phyloP scores from a whole-genome alignment of 2,113 vertebrate species.

The Gallinago media region DNA sequence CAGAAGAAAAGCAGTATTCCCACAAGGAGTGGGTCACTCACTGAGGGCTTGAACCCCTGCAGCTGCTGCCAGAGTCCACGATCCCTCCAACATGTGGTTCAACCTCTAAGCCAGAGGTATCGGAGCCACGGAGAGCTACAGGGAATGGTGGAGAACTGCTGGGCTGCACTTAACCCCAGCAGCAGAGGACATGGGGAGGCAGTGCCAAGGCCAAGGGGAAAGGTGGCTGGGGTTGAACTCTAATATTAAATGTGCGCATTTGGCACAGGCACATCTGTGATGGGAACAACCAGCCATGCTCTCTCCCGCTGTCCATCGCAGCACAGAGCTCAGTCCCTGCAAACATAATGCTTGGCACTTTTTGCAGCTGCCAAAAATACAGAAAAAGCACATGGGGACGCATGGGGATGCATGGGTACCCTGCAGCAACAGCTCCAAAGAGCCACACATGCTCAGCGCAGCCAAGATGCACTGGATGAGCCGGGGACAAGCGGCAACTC shows the following conservation, averaged over 20 bases:
- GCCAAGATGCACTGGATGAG: background rate
- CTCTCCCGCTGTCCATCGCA: accelerated
- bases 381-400: background rate
- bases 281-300: background rate
- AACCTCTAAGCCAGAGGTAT: background rate
- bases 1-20: background rate
- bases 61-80: background rate
- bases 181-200: background rate
- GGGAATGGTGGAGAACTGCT: background rate
- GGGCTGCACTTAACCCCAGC: background rate
- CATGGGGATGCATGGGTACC: background rate
- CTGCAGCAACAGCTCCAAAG: background rate
- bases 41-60: background rate
- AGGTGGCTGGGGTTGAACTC: background rate
- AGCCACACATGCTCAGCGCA: accelerated
- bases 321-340: background rate
- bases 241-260: accelerated
- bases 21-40: background rate
- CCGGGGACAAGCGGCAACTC: too few relatives aligned
- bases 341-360: background rate
- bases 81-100: accelerated
- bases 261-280: accelerated
- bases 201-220: background rate
- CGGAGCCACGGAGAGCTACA: accelerated
- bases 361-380: background rate